Conservation (phyloP, 2,113 vertebrate species). For the Melanotaenia duboulayi region DNA sequence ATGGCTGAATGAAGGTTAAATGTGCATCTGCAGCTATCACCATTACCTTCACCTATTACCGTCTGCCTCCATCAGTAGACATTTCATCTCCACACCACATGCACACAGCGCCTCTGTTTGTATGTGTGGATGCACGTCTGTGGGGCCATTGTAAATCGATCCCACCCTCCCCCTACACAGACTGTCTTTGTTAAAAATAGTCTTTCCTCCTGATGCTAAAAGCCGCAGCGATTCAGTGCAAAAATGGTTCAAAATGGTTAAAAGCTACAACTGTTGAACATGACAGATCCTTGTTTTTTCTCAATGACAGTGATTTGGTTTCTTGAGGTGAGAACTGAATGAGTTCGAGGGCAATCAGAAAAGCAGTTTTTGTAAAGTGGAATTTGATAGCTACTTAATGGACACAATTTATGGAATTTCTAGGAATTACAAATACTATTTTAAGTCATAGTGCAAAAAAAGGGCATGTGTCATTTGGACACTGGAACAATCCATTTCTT, state of each 20-base stretch:
- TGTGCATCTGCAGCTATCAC: constrained; percentile 11
- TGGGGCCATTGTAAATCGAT: constrained; percentile 18
- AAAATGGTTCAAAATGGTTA: too few species aligned
- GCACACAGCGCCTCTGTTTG: background rate
- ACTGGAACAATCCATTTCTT: too few species aligned
- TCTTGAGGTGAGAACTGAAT: background rate
- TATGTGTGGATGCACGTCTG: background rate
- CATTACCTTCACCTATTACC: constrained; percentile 1
- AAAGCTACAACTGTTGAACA: background rate
- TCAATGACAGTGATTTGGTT: background rate
- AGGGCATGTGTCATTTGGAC: too few species aligned
- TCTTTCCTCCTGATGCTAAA: constrained; percentile 5
- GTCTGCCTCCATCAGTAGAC: constrained; percentile 35
- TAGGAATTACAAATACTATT: too few species aligned
- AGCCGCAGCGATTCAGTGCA: background rate
- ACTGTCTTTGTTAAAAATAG: constrained; percentile 23
- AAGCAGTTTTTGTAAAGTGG: background rate
- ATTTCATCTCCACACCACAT: constrained; percentile 25
- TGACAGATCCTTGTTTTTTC: background rate
- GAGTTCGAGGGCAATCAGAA: background rate
- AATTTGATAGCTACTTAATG: too few species aligned
- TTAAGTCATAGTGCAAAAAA: too few species aligned
- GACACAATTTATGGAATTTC: too few species aligned
- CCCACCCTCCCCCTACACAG: background rate
- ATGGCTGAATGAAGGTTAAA: constrained; percentile 20